phyloP scores from a whole-genome alignment of 1,140 invertebrate species.

The Eupeodes corollae region DNA sequence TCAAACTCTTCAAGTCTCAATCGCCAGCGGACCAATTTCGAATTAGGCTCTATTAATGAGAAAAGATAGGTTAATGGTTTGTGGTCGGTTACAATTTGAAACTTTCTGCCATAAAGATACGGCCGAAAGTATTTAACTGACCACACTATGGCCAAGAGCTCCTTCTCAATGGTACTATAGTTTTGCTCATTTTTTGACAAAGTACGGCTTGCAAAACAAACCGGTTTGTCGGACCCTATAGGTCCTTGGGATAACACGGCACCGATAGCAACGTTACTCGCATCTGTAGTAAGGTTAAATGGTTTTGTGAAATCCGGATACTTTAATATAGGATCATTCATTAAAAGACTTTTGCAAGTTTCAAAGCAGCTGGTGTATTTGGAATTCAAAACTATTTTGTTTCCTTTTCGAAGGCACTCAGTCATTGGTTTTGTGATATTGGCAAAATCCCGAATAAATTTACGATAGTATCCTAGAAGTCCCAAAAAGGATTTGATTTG shows the following conservation, averaged over 20 bases:
- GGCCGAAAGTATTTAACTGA: slow-evolving; percentile 36
- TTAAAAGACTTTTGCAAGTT: too few species aligned
- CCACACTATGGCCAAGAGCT: slow-evolving; percentile 31
- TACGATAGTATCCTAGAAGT: too few species aligned
- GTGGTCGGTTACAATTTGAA: slow-evolving; percentile 11
- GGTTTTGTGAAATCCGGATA: slow-evolving; percentile 29
- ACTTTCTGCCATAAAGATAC: slow-evolving; percentile 28
- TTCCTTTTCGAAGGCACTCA: too few species aligned
- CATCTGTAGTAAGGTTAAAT: slow-evolving; percentile 21
- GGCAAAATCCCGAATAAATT: too few species aligned
- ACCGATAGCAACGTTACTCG: slow-evolving; percentile 16
- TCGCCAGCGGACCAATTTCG: slow-evolving; percentile 16
- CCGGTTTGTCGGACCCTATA: slow-evolving; percentile 27
- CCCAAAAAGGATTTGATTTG: too few species aligned
- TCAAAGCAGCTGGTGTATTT: too few species aligned
- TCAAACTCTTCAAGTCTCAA: too few species aligned
- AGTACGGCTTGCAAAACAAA: slow-evolving; percentile 31
- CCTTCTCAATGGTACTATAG: slow-evolving; percentile 27
- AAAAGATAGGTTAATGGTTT: slow-evolving; percentile 25
- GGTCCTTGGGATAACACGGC: slow-evolving; percentile 17
- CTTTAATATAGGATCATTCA: slow-evolving; percentile 19
- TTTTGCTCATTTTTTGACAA: slow-evolving; percentile 34
- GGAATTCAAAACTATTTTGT: too few species aligned
- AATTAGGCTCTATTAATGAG: slow-evolving; percentile 26
- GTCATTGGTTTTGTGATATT: too few species aligned